Evolutionary conservation across 2,888 invertebrate genomes (phyloP), one percentile per base, ranked within the genome.

Genomic region (Melanargia galathea): DNA sequence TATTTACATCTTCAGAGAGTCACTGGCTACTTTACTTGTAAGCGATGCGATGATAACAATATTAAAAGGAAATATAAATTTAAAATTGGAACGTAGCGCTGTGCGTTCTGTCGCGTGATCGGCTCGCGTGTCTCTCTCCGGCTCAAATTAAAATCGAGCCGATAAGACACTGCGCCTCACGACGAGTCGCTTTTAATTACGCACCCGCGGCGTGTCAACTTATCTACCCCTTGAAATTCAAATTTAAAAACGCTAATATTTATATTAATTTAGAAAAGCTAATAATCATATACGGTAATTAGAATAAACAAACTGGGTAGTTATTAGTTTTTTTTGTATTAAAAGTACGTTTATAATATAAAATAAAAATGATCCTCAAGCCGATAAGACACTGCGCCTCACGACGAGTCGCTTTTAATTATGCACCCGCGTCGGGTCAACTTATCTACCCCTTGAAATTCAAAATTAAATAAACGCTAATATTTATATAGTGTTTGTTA

Each of bases 401-500:
- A 91, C 90, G 90, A 90, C 87, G 74, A 81, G 87, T 87, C 88
- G 84, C 83, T 83, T 88, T 90, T 90, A 91, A 90, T 90, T 91
- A 90, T 89, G 87, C 90, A 90, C 89, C 86, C 81, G 84, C 81
- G 81, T 79, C 74, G 81, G 81, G 83, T 71, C 72, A 70, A 72
- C 80, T 81, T 84, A 87, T 86, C 85, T 84, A 82, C 82, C 83
- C 86, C 79, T 83, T 82, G 76, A 77, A 79, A 82, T 81, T 84
- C 75, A 74, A 77, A 79, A 75, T 75, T 76, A 79, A 68, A 70
- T n/a, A n/a, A 69, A 68, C 33, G 7, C 30, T 45, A 46, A 33
- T 57, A 57, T 57, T 51, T 22, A 46, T 46, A 20, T 16, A n/a
- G n/a, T n/a, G n/a, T 46, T 13, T 18, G 20, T 35, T 52, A 13